Conservation (phyloP, 1,140 invertebrate genomes). For the Alviniconcha marisindica region DNA sequence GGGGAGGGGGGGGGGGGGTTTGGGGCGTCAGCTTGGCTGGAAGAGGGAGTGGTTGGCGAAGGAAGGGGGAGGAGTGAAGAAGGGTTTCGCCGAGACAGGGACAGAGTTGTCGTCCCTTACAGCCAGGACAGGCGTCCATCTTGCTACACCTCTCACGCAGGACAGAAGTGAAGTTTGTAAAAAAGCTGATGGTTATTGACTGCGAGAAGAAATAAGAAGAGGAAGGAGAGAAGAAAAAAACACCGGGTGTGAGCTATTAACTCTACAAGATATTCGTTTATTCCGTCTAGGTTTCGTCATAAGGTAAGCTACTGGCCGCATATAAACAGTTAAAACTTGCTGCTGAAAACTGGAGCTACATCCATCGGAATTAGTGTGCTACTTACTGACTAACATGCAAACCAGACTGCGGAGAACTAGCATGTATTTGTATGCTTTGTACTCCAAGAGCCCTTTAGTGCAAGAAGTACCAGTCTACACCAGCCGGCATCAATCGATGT, state of each 20-base stretch:
- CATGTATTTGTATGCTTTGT: neutral
- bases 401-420: neutral
- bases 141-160: neutral
- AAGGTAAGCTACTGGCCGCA: too few species aligned
- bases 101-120: neutral
- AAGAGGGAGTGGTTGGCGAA: neutral
- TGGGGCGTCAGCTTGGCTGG: too few species aligned
- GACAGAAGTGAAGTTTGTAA: neutral
- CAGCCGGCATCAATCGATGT: neutral
- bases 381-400: neutral
- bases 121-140: neutral
- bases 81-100: neutral
- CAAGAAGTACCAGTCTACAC: neutral
- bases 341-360: neutral
- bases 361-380: neutral
- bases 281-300: too few species aligned
- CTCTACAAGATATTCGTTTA: too few species aligned
- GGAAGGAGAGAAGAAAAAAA: too few species aligned
- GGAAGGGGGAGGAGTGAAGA: neutral
- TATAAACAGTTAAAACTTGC: too few species aligned
- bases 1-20: neutral
- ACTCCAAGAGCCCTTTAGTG: neutral
- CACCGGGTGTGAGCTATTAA: too few species aligned
- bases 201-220: too few species aligned
- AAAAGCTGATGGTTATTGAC: too few species aligned